Evolutionary conservation across 2,888 invertebrate genomes (phyloP).

Genomic region (Hoplodrina blanda): DNA sequence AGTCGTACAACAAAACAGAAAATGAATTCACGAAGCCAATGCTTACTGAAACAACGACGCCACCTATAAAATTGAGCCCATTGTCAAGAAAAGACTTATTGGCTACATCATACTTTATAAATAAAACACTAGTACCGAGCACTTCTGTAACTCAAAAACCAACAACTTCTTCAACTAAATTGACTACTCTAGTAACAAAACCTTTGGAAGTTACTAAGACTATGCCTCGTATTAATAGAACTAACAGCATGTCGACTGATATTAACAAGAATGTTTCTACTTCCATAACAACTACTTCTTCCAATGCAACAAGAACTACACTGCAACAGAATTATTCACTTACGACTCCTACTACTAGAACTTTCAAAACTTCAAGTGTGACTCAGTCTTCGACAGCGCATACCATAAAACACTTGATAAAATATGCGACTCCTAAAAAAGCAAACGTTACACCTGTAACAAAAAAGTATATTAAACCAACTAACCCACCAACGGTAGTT

Average conservation of each 20-base stretch:
- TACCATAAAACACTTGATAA: conserved; percentile 62
- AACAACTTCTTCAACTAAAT: conserved; percentile 56
- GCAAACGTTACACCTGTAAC: conserved; percentile 52
- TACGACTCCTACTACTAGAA: conserved; percentile 56
- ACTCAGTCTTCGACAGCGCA: conserved; percentile 46
- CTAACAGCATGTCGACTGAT: conserved; percentile 87
- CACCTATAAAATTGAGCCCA: conserved; percentile 62
- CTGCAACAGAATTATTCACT: conserved; percentile 51
- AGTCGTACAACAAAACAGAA: conserved; percentile 68
- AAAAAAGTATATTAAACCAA: conserved; percentile 49
- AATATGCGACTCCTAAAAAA: conserved; percentile 58
- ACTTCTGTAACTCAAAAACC: conserved; percentile 56
- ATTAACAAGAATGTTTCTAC: conserved; percentile 77
- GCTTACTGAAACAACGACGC: conserved; percentile 68
- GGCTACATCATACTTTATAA: conserved; percentile 38
- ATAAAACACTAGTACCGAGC: conserved; percentile 49
- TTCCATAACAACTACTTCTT: conserved; percentile 77
- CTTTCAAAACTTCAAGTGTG: conserved; percentile 49
- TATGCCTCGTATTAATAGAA: conserved; percentile 71
- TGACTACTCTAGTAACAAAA: conserved; percentile 54
- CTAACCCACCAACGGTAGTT: conserved; percentile 49
- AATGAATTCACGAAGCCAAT: conserved; percentile 79
- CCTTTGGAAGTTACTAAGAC: conserved; percentile 57
- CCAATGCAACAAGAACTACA: conserved; percentile 65
- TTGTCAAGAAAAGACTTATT: conserved; percentile 49